phyloP scores from a whole-genome alignment of 1,140 invertebrate species.

The Euschistus heros region DNA sequence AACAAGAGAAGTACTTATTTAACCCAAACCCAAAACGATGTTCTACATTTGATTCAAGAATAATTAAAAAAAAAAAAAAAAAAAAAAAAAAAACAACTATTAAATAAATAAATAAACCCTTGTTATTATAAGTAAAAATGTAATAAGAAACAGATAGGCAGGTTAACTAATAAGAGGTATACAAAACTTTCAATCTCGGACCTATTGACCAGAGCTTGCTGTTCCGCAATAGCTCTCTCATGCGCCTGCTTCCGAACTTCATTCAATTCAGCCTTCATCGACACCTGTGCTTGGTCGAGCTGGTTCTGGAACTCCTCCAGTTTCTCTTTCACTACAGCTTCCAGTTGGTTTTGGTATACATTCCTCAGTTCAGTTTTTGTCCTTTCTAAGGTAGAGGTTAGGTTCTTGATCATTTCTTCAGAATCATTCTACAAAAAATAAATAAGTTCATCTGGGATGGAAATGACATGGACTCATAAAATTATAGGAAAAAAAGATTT shows the following conservation, averaged over 20 bases:
- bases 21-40: too few relatives aligned
- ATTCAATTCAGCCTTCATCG: constrained; percentile 50
- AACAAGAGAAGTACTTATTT: too few relatives aligned
- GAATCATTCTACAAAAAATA: constrained; percentile 38
- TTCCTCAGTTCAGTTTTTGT: constrained; percentile 54
- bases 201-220: constrained; percentile 61
- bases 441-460: too few relatives aligned
- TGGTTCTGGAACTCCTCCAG: constrained; percentile 65
- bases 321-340: constrained; percentile 61
- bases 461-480: too few relatives aligned
- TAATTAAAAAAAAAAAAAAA: too few relatives aligned
- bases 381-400: constrained; percentile 47
- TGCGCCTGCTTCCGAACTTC: constrained; percentile 52
- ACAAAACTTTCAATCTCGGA: constrained; percentile 33
- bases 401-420: constrained; percentile 43
- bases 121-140: too few relatives aligned
- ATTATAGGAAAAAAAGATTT: too few relatives aligned
- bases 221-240: constrained; percentile 55
- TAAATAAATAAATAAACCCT: too few relatives aligned
- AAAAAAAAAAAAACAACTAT: too few relatives aligned
- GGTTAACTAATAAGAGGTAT: neutral
- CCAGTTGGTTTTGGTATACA: constrained; percentile 68
- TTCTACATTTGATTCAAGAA: too few relatives aligned
- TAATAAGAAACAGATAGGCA: too few relatives aligned
- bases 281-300: constrained; percentile 52